phyloP scores from a whole-genome alignment of 2,797 vertebrate species.

The Erithacus rubecula region DNA sequence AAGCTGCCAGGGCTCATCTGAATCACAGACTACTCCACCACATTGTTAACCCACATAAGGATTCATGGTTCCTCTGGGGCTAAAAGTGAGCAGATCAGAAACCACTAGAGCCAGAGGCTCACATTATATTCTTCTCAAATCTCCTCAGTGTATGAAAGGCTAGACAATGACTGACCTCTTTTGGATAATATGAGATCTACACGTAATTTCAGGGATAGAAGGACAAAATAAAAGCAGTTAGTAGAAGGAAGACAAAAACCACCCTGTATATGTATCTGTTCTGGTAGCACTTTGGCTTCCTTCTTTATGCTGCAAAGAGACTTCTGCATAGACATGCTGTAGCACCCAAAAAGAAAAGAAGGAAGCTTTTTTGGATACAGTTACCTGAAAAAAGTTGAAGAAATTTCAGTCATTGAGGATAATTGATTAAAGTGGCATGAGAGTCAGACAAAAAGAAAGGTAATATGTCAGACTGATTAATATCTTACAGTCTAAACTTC shows the following conservation, averaged over 20 bases:
- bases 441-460: neutral
- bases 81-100: neutral
- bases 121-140: neutral
- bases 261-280: neutral
- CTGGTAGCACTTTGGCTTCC: neutral
- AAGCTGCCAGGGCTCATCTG: neutral
- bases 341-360: neutral
- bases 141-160: neutral
- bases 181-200: neutral
- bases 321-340: neutral
- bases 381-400: neutral
- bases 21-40: neutral
- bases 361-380: neutral
- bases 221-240: neutral
- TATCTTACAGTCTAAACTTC: neutral
- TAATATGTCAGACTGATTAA: neutral
- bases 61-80: neutral
- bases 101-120: neutral
- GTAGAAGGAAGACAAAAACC: neutral
- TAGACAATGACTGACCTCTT: slow-evolving; percentile 8
- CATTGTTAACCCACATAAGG: neutral
- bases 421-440: neutral
- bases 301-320: neutral
- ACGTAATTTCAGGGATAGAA: neutral
- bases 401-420: neutral